Evolutionary conservation across 2,888 invertebrate genomes (phyloP).

Genomic region (Sarcophaga caerulescens): DNA sequence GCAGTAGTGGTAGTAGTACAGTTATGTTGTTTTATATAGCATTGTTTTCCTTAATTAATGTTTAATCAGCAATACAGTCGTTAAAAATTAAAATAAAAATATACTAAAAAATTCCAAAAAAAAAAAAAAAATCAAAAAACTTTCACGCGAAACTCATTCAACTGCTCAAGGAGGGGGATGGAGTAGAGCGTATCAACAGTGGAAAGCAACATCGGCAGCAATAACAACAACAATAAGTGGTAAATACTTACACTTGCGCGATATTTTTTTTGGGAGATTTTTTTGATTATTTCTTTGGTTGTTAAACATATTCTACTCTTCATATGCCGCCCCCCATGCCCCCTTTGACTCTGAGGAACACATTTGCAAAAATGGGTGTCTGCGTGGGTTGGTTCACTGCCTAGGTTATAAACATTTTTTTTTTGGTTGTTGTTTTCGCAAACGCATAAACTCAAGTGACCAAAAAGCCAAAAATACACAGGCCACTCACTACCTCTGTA

Average conservation of each 20-base stretch:
- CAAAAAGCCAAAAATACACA: constrained; percentile 62
- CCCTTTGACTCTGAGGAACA: not conserved
- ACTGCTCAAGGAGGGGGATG: constrained; percentile 1
- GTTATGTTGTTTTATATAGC: constrained; percentile 69
- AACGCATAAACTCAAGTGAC: constrained; percentile 64
- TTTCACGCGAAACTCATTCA: constrained; percentile 59
- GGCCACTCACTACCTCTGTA: constrained; percentile 55
- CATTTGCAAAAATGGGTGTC: constrained; percentile 37
- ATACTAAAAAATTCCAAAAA: constrained; percentile 6
- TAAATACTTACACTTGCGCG: constrained; percentile 62
- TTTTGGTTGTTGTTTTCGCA: constrained; percentile 30
- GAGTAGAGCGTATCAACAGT: not conserved
- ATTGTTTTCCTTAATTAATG: constrained; percentile 82
- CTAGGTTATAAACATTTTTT: constrained; percentile 59
- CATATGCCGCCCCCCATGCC: not conserved
- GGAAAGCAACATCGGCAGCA: not conserved
- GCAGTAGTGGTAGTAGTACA: constrained; percentile 33
- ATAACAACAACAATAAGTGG: constrained; percentile 20
- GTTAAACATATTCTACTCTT: constrained; percentile 42
- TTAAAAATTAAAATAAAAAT: constrained; percentile 45
- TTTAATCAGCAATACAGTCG: constrained; percentile 80
- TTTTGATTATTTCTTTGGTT: constrained; percentile 28
- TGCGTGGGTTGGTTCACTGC: not conserved
- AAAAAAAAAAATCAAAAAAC: constrained; percentile 26
- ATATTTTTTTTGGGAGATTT: constrained; percentile 22